These are phyloP conservation scores for Melanotaenia boesemani DNA, from an alignment of 2,797 vertebrate genomes.

Conservation along the genomic window DNA sequence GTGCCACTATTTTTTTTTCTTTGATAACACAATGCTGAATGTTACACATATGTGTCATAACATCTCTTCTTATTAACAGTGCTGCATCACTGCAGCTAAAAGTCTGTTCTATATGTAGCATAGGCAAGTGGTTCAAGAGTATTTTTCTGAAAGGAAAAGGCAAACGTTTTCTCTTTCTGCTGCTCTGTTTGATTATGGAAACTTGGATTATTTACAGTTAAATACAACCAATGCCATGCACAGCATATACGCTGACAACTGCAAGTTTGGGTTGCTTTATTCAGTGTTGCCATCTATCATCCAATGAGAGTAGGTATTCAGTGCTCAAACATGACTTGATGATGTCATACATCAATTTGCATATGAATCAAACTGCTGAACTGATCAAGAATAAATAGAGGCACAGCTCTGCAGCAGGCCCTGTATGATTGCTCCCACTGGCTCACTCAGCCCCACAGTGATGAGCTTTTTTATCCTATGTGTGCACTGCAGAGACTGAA, in stretches of 20 bases:
- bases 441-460: conserved; percentile 49
- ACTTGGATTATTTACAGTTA: conserved; percentile 53
- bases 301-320: conserved; percentile 55
- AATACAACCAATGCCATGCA: conserved; percentile 34
- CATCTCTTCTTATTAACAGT: conserved; percentile 18
- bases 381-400: conserved; percentile 71
- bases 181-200: conserved; percentile 33
- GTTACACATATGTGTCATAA: conserved; percentile 7
- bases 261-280: conserved; percentile 44
- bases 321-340: conserved; percentile 61
- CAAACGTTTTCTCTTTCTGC: conserved; percentile 28
- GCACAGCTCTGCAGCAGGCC: conserved; percentile 59
- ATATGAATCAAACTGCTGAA: conserved; percentile 77
- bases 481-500: conserved; percentile 44
- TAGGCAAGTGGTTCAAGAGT: background rate
- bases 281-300: conserved; percentile 53
- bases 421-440: conserved; percentile 46
- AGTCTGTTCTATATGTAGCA: conserved; percentile 1
- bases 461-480: conserved; percentile 50
- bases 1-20: background rate
- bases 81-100: conserved; percentile 25
- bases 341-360: conserved; percentile 72
- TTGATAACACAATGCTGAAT: background rate
- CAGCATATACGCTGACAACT: conserved; percentile 46
- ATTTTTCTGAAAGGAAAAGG: conserved; percentile 30